Conservation (phyloP, 1,140 invertebrate species). For the Orchestia grillus region DNA sequence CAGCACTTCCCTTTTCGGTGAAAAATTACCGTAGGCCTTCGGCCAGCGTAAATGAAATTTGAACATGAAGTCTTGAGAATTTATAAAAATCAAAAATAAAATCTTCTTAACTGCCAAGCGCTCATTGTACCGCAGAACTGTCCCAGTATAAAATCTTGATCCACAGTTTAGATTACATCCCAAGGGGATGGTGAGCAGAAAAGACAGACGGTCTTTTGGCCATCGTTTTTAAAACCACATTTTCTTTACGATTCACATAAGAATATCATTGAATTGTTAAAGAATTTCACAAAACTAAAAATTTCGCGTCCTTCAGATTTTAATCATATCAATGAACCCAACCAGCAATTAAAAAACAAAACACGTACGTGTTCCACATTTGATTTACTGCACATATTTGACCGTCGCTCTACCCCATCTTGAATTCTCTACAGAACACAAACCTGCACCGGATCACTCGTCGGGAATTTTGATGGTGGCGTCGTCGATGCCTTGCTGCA, state of each 20-base stretch:
- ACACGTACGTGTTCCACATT: neutral
- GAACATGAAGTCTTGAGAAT: neutral
- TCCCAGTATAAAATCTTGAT: neutral
- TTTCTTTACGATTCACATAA: neutral
- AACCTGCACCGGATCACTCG: constrained; percentile 29
- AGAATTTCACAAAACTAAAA: neutral
- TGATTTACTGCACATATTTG: neutral
- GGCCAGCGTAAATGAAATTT: neutral
- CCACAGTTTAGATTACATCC: neutral
- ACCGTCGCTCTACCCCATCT: neutral
- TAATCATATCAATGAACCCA: neutral
- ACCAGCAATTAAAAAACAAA: neutral
- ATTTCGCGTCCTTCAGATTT: neutral
- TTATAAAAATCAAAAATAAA: neutral
- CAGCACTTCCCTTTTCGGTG: neutral
- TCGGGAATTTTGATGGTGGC: constrained; percentile 34
- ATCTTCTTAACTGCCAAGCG: neutral
- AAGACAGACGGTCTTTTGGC: neutral
- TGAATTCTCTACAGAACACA: neutral
- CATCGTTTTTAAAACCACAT: neutral
- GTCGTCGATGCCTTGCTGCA: constrained; percentile 14
- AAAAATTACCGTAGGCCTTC: neutral
- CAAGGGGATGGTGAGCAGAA: neutral
- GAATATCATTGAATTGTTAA: neutral
- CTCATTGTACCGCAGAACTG: neutral